These are phyloP conservation scores for Whitmania pigra DNA, from an alignment of 1,140 invertebrate genomes.

Conservation along the genomic window DNA sequence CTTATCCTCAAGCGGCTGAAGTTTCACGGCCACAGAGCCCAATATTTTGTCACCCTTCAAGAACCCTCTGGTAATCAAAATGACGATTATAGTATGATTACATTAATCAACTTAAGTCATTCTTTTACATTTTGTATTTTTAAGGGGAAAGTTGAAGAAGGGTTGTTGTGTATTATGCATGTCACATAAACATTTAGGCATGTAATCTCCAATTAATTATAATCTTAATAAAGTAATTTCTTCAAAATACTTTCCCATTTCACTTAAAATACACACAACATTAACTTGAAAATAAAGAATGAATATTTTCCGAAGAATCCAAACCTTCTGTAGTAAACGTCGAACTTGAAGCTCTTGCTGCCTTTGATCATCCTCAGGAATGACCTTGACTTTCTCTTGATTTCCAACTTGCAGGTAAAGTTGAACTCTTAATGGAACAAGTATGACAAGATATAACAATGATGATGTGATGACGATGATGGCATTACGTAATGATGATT, in stretches of 20 bases:
- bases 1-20: conserved; percentile 67
- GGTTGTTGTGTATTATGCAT: too few relatives aligned
- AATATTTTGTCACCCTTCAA: conserved; percentile 60
- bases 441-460: not conserved
- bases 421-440: conserved; percentile 54
- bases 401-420: conserved; percentile 60
- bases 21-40: conserved; percentile 65
- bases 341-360: conserved; percentile 65
- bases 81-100: not conserved
- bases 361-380: conserved; percentile 74
- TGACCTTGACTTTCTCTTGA: conserved; percentile 62
- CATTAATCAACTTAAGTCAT: not conserved
- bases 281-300: not conserved
- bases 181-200: too few relatives aligned
- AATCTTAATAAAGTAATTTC: too few relatives aligned
- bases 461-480: not conserved
- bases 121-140: too few relatives aligned
- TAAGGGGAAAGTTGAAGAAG: too few relatives aligned
- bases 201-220: too few relatives aligned
- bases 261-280: not conserved
- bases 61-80: conserved; percentile 56
- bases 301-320: conserved; percentile 1
- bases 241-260: too few relatives aligned
- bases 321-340: conserved; percentile 82
- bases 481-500: not conserved